These are phyloP conservation scores for Electrona antarctica DNA, from an alignment of 2,113 vertebrate species.

Conservation along the genomic window DNA sequence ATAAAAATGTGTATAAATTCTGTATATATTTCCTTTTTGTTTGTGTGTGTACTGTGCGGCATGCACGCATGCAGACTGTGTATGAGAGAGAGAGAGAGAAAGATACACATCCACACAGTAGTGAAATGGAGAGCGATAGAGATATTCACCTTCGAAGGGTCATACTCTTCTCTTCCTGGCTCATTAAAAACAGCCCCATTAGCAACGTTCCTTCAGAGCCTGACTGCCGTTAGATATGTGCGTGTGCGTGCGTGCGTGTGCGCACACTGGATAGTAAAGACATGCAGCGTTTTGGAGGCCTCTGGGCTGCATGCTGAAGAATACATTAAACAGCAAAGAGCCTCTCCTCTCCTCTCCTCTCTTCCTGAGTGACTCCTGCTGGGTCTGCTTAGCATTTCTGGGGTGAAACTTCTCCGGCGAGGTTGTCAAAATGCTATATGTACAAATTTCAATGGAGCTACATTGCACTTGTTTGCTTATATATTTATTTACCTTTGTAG, in stretches of 20 bases:
- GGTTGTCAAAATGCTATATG: conserved; percentile 73
- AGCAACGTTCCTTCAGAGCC: conserved; percentile 74
- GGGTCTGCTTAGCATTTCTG: conserved; percentile 78
- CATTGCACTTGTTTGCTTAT: conserved; percentile 60
- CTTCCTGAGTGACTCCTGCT: conserved; percentile 77
- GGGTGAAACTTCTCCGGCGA: conserved; percentile 75
- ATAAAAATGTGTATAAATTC: conserved; percentile 47
- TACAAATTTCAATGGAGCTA: conserved; percentile 68
- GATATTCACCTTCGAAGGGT: conserved; percentile 78
- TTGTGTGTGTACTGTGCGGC: not conserved
- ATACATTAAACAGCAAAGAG: conserved; percentile 79
- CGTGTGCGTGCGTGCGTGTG: conserved; percentile 12
- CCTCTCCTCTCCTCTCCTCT: conserved; percentile 46
- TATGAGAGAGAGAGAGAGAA: conserved; percentile 10
- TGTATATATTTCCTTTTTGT: conserved; percentile 6
- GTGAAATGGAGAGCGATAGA: conserved; percentile 63
- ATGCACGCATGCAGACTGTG: no score
- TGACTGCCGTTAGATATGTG: conserved; percentile 71
- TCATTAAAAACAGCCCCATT: conserved; percentile 81
- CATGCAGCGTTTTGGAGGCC: conserved; percentile 72
- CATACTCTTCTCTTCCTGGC: conserved; percentile 73
- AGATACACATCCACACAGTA: conserved; percentile 32
- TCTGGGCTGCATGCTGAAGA: conserved; percentile 67
- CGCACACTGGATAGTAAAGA: conserved; percentile 56
- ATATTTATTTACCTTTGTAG: conserved; percentile 70